Evolutionary conservation across 2,113 vertebrate species (phyloP).

Genomic region (Halcyon malimbica): DNA sequence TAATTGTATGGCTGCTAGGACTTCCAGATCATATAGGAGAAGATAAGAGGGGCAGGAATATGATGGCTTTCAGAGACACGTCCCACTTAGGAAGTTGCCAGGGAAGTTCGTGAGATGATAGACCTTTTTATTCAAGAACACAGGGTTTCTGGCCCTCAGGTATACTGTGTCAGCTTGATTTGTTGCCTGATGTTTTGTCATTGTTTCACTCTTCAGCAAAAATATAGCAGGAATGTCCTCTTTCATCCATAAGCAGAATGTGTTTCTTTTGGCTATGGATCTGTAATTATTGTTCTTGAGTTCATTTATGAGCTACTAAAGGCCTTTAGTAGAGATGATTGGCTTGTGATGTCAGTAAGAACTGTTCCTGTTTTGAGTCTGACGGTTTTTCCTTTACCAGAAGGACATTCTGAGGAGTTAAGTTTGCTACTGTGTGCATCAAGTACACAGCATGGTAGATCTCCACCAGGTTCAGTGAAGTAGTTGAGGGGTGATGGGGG

Average conservation of each 20-base stretch:
- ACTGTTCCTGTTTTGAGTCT: background rate
- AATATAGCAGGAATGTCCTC: background rate
- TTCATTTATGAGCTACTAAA: background rate
- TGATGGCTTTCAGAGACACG: background rate
- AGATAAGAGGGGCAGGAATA: background rate
- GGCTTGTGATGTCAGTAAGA: background rate
- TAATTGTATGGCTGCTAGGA: background rate
- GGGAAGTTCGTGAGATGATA: background rate
- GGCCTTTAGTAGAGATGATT: background rate
- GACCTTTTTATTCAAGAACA: background rate
- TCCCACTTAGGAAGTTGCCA: background rate
- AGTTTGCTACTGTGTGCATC: background rate
- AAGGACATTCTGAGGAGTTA: background rate
- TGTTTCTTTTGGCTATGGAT: background rate
- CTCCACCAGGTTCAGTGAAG: background rate
- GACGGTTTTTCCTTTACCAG: background rate
- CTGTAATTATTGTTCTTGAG: constrained; percentile 8
- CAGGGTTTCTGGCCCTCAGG: background rate
- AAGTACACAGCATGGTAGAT: background rate
- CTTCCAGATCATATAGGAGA: background rate
- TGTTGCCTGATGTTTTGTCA: background rate
- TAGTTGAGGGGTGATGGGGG: background rate
- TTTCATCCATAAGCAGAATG: background rate
- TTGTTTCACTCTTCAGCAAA: background rate
- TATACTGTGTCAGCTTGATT: background rate